phyloP scores from a whole-genome alignment of 2,797 vertebrate genomes.

The Urosaurus nigricauda region DNA sequence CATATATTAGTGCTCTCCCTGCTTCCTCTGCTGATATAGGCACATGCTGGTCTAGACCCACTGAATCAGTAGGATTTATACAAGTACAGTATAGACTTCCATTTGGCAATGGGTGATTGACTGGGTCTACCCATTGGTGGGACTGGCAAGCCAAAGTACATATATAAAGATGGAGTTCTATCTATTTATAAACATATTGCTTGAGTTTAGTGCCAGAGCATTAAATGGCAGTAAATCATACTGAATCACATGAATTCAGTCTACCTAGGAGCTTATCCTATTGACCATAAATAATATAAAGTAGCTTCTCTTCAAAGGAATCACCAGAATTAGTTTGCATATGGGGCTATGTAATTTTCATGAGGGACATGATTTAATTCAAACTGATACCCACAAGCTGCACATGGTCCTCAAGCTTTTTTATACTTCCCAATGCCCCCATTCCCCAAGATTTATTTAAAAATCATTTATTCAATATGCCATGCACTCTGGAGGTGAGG shows the following conservation, averaged over 20 bases:
- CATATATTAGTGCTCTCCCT: background rate
- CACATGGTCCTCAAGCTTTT: no score
- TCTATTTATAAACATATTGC: background rate
- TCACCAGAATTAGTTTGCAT: background rate
- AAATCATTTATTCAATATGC: no score
- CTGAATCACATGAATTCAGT: background rate
- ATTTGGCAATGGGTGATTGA: no score
- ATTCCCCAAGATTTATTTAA: no score
- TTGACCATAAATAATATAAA: background rate
- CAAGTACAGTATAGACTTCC: no score
- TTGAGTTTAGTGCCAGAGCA: background rate
- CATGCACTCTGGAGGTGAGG: no score
- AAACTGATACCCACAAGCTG: no score
- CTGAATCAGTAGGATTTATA: background rate
- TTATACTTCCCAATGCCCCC: no score
- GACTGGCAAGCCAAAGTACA: background rate
- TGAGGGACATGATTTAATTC: background rate
- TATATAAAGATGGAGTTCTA: background rate
- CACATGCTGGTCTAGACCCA: background rate
- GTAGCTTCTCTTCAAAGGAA: background rate
- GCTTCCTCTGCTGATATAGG: background rate
- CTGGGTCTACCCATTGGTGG: no score
- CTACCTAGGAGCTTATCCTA: background rate
- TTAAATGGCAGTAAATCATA: background rate
- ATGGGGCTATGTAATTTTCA: background rate